Evolutionary conservation across 2,113 vertebrate genomes (phyloP), one percentile per base, ranked within the genome.

Genomic region (Onychorhynchus coronatus): DNA sequence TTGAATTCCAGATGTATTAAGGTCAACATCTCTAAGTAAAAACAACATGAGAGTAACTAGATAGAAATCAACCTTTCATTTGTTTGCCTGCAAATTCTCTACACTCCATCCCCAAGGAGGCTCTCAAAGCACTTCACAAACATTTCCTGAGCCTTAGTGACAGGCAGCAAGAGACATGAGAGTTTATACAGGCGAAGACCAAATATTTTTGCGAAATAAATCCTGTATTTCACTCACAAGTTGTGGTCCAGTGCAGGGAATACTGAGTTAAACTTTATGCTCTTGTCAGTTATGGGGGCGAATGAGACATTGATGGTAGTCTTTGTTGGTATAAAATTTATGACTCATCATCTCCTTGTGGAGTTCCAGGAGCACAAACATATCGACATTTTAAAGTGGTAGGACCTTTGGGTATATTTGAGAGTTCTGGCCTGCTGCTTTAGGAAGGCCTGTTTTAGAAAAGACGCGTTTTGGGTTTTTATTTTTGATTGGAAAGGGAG

Each of bases 361-460:
- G 50, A 93, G 25, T 58, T 95, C 14, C n/a, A 73, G 46, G 41
- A 94, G 62, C 42, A 85, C 37, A 94, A 95, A 93, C 31, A 88
- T 81, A 92, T 76, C 79, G 89, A 89, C 77, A 87, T 93, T 96
- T 96, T 63, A 12, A 94, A 96, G 92, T 87, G 66, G 44, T 94
- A 89, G 58, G 74, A 83, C 87, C 74, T 91, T 67, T 91, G 84
- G 74, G 73, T 68, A n/a, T 86, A 88, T 92, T 92, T 88, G 72
- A 80, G 86, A 81, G 55, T 47, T 92, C 83, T 92, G 42, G 46
- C 6, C 28, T 2, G 4, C 22, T 88, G 47, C 41, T 90, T 91
- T 67, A 67, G 47, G 50, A 94, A 86, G 33, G 9, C 5, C 21
- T 80, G 12, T 33, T 88, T 53, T 35, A 42, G 56, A 93, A 86